phyloP scores from a whole-genome alignment of 2,888 invertebrate species.

The Andrena minutula region DNA sequence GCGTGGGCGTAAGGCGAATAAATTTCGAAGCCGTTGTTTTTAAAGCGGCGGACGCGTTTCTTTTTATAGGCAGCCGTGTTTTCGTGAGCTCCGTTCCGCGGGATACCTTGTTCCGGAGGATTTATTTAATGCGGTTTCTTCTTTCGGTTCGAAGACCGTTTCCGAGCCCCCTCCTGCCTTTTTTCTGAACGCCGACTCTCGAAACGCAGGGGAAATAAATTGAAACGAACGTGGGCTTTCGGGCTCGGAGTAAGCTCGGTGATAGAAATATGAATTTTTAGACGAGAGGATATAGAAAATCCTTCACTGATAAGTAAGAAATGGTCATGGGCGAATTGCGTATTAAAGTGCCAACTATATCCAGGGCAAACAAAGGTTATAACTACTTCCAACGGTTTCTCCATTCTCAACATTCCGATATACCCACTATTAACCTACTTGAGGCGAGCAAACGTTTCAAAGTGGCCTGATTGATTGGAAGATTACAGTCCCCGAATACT shows the following conservation, averaged over 20 bases:
- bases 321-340: not conserved
- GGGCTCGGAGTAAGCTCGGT: not conserved
- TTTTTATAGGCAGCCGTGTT: slow-evolving; percentile 31
- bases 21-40: slow-evolving; percentile 36
- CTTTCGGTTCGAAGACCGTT: slow-evolving; percentile 15
- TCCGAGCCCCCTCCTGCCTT: not conserved
- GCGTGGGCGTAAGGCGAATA: slow-evolving; percentile 44
- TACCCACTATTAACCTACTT: not conserved
- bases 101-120: slow-evolving; percentile 23
- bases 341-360: no score
- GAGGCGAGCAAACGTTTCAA: not conserved
- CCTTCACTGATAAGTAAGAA: not conserved
- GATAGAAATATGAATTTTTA: slow-evolving; percentile 26
- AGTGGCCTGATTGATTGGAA: not conserved
- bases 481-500: not conserved
- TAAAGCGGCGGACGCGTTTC: slow-evolving; percentile 15
- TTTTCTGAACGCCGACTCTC: not conserved
- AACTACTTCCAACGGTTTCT: not conserved
- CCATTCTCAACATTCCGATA: not conserved
- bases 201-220: slow-evolving; percentile 29
- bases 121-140: slow-evolving; percentile 34
- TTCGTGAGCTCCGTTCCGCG: slow-evolving; percentile 5
- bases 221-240: slow-evolving; percentile 2
- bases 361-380: no score
- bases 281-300: not conserved